Evolutionary conservation across 2,797 vertebrate species (phyloP).

Genomic region (Etheostoma perlongum): DNA sequence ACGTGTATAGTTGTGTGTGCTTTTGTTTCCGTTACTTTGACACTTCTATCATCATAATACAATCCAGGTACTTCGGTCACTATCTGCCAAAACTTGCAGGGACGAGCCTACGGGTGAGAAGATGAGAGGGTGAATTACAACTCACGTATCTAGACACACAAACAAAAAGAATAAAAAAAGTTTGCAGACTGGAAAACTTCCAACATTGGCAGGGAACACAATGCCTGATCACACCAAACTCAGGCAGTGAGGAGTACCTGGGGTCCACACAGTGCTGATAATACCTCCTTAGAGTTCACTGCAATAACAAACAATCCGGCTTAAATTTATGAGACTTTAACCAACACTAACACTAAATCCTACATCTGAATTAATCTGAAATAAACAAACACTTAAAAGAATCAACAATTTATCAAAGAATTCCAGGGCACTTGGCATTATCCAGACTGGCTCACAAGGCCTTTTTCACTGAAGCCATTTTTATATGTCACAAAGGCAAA

Average conservation of each 20-base stretch:
- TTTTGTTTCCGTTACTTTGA: constrained; percentile 26
- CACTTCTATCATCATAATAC: constrained; percentile 85
- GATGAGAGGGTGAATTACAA: not conserved
- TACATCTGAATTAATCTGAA: too few relatives aligned
- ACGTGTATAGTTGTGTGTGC: not conserved
- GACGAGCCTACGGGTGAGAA: constrained; percentile 86
- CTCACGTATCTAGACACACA: not conserved
- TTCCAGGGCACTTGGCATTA: too few relatives aligned
- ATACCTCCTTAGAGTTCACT: too few relatives aligned
- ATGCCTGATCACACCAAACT: not conserved
- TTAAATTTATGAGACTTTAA: not conserved
- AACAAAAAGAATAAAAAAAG: not conserved
- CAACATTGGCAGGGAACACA: not conserved
- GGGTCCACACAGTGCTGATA: not conserved
- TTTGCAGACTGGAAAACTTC: not conserved
- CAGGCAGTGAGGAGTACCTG: not conserved
- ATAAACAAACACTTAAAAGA: too few relatives aligned
- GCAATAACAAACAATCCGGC: not conserved
- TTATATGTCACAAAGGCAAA: too few relatives aligned
- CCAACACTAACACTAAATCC: not conserved
- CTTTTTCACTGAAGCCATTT: too few relatives aligned
- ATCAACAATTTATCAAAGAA: too few relatives aligned
- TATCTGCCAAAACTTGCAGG: constrained; percentile 92
- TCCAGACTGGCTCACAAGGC: too few relatives aligned
- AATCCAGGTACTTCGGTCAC: constrained; percentile 93